Evolutionary conservation across 2,888 invertebrate species (phyloP), one percentile per base, ranked within the genome.

Genomic region (Augiades crinisus): DNA sequence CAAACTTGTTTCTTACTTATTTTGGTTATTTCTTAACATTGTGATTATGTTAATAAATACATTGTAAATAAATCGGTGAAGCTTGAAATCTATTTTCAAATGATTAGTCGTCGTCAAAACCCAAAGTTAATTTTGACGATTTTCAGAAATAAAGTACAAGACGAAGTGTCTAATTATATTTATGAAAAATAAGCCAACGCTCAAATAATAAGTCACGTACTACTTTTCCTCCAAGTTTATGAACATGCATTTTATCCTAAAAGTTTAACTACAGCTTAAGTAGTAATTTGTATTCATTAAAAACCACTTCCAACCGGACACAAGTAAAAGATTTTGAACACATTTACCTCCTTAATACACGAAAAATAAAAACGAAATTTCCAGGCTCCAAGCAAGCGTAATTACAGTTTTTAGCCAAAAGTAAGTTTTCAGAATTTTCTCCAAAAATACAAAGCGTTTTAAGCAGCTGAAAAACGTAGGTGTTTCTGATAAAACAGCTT

Each of bases 331-430:
- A 49, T 41, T 49, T 41, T 49, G 34, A 41, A 49, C 19, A 24
- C 24, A 17, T 31, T 34, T 34, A 41, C 24, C 41, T 27, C 24
- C 10, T 21, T 41, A 41, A 41, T 49, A 41, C 24, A 24, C 19
- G 17, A 41, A 27, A 27, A 34, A 41, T 40, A 49, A 49, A 49
- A 49, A 41, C 41, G 17, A 31, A 49, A 36, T 14, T 17, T 33
- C 34, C 17, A 33, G 53, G 46, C 30, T 38, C 50, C 51, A 21
- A 21, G 30, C 49, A 41, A 13, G 36, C 50, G 19, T 55, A 55
- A 56, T 61, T 59, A 54, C 55, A 46, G 52, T 52, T 55, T 50
- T 53, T 46, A 43, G 49, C 33, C 33, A 56, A 60, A 55, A 57
- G 58, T 61, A 62, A 57, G 53, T 59, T 58, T 57, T 56, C 47